A percentile compares a stretch with the other conserved stretches of the same genome.
These are phyloP conservation scores for Scophthalmus maximus DNA, from an alignment of 2,113 vertebrate genomes.

Conservation along the genomic window DNA sequence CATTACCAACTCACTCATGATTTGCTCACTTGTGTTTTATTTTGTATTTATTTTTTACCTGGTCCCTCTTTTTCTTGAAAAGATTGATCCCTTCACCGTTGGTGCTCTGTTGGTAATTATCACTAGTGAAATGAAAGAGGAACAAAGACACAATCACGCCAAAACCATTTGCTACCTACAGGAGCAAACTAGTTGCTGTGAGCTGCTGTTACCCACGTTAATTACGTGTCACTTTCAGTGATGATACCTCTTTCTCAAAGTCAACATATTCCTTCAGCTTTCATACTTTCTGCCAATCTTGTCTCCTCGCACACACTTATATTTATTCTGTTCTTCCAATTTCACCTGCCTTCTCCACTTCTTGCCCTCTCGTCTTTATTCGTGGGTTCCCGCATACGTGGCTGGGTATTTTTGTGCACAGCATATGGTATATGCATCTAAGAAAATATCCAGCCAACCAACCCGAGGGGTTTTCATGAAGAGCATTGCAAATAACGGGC, in stretches of 20 bases:
- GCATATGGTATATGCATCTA: not conserved
- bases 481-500: slow-evolving; percentile 44
- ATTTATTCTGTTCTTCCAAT: slow-evolving; percentile 22
- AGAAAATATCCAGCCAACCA: not conserved
- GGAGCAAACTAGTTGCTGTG: slow-evolving; percentile 15
- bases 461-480: slow-evolving; percentile 38
- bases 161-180: not conserved
- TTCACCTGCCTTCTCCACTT: not conserved
- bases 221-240: slow-evolving; percentile 57
- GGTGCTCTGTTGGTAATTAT: not conserved
- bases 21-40: not conserved
- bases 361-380: slow-evolving; percentile 21
- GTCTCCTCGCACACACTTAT: not conserved
- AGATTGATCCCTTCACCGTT: not conserved
- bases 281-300: not conserved
- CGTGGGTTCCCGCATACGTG: slow-evolving; percentile 26
- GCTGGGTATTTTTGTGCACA: slow-evolving; percentile 13
- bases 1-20: not conserved
- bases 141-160: not conserved
- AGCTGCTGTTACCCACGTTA: slow-evolving; percentile 45
- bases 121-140: not conserved
- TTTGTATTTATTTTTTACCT: not conserved
- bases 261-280: not conserved
- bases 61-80: not conserved
- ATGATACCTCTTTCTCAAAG: slow-evolving; percentile 23